phyloP scores from a whole-genome alignment of 2,797 vertebrate genomes.

The Tenualosa ilisha region DNA sequence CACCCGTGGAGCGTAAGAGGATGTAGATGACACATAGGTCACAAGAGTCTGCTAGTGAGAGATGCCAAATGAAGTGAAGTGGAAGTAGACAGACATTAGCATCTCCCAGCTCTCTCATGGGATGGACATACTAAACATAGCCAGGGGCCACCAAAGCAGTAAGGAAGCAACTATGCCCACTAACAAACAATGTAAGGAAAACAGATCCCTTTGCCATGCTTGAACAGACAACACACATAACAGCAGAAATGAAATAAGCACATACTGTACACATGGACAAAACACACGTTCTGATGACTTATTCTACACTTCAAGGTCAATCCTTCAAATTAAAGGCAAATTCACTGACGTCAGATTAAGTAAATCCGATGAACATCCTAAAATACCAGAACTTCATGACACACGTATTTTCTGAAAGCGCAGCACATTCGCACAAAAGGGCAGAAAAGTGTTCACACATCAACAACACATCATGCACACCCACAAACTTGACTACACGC shows the following conservation, averaged over 20 bases:
- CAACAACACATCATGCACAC: no score
- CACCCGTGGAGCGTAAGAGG: neutral
- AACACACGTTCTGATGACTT: neutral
- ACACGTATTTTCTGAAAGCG: neutral
- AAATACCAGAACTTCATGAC: neutral
- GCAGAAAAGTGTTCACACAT: neutral
- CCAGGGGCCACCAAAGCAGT: neutral
- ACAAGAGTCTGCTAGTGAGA: neutral
- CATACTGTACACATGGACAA: neutral
- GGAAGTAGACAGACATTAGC: neutral
- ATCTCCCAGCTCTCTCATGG: neutral
- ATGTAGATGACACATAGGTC: neutral
- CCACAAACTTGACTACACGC: no score
- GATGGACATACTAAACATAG: neutral
- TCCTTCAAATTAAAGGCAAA: neutral
- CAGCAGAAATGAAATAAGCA: neutral
- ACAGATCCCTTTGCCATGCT: neutral
- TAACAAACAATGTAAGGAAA: no score
- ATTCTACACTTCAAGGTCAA: neutral
- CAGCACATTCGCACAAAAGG: neutral
- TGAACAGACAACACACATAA: neutral
- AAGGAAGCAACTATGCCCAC: neutral
- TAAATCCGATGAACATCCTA: neutral
- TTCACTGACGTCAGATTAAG: neutral
- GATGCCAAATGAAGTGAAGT: neutral